A percentile compares a stretch with the other conserved stretches of the same genome.
Conservation (phyloP, 2,113 vertebrate genomes). For the Natator depressus region DNA sequence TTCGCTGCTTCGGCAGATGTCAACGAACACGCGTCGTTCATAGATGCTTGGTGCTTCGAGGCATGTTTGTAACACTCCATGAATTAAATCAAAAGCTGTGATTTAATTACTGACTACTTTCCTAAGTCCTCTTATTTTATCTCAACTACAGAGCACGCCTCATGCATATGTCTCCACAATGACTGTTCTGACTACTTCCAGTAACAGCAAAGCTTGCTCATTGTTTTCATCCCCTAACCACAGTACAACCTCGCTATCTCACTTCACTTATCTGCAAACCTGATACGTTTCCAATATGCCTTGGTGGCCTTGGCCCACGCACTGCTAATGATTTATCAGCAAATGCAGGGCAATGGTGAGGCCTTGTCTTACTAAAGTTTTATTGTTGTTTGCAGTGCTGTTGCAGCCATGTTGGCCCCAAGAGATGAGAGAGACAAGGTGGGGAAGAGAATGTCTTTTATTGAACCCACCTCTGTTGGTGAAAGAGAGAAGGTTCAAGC, state of each 20-base stretch:
- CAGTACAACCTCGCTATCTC: slow-evolving; percentile 25
- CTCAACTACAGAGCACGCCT: slow-evolving; percentile 48
- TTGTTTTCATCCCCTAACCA: neutral
- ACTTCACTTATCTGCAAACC: slow-evolving; percentile 52
- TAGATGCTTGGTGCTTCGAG: slow-evolving; percentile 47
- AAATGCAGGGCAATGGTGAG: slow-evolving; percentile 27
- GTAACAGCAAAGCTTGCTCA: neutral
- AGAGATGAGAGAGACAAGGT: neutral
- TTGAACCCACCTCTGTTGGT: neutral
- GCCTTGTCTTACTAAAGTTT: neutral
- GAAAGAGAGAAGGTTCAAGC: neutral
- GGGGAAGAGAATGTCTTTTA: neutral
- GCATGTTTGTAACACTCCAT: slow-evolving; percentile 64
- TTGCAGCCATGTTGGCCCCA: neutral
- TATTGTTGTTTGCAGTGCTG: neutral
- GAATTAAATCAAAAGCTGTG: slow-evolving; percentile 61
- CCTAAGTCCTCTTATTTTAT: slow-evolving; percentile 38
- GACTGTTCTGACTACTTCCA: slow-evolving; percentile 22
- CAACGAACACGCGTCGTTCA: slow-evolving; percentile 54
- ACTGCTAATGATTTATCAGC: neutral
- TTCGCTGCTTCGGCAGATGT: slow-evolving; percentile 28
- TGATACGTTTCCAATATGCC: slow-evolving; percentile 36
- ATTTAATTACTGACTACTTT: slow-evolving; percentile 61
- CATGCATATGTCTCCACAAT: slow-evolving; percentile 43
- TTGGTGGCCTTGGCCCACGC: slow-evolving; percentile 23